These are phyloP conservation scores for Brienomyrus longianalis DNA, from an alignment of 2,113 vertebrate species.

Conservation along the genomic window DNA sequence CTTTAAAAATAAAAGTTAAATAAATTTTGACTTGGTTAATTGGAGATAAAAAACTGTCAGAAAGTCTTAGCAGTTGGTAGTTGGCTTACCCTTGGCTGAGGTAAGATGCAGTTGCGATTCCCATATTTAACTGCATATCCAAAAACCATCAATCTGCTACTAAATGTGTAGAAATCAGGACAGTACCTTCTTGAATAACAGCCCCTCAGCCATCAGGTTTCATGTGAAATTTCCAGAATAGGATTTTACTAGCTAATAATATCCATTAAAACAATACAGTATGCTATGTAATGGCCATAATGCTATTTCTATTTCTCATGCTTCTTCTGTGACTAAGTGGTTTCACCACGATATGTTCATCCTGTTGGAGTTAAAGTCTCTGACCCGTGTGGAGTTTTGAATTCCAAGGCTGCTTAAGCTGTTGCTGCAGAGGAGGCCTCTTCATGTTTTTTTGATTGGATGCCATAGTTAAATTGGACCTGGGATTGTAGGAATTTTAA, in stretches of 20 bases:
- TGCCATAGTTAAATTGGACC: neutral
- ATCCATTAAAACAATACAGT: neutral
- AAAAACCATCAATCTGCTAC: neutral
- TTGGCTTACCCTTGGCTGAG: neutral
- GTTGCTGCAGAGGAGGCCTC: neutral
- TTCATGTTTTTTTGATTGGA: neutral
- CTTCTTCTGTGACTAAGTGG: neutral
- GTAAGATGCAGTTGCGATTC: neutral
- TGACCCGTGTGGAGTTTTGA: neutral
- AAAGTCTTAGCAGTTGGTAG: neutral
- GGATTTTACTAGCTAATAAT: neutral
- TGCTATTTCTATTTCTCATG: neutral
- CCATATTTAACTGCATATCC: neutral
- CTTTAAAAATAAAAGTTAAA: neutral
- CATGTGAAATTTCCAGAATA: neutral
- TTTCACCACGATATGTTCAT: neutral
- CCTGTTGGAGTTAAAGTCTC: neutral
- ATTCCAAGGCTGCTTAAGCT: neutral
- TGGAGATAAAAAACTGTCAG: neutral
- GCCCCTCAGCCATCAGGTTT: slow-evolving; percentile 56
- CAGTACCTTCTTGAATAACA: slow-evolving; percentile 75
- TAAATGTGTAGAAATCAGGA: neutral
- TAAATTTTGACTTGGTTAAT: neutral
- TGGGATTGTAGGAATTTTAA: neutral
- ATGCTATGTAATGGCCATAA: neutral